Evolutionary conservation across 2,797 vertebrate genomes (phyloP), one percentile per base, ranked within the genome.

Genomic region (Odontamblyopus lacepedii): DNA sequence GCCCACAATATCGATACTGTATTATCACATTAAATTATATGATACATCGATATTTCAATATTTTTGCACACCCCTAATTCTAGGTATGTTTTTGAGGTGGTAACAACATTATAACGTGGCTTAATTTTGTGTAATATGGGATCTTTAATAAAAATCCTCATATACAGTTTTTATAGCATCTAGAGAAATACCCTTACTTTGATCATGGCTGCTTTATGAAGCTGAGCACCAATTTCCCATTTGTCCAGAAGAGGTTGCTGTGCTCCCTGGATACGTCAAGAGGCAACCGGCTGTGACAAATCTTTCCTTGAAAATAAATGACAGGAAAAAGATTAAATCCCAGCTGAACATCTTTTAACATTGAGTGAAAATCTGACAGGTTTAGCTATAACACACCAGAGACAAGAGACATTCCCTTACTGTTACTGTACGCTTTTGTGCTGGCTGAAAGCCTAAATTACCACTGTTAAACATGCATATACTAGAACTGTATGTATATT

Each of bases 191-290:
- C 71, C 69, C 74, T 81, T 77, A 67, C 66, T 29, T 59, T 12
- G 63, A 55, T 72, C 74, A 1, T 27, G 51, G 0, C 13, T 67
- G 29, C 67, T 64, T 63, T 71, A 63, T 44, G 6, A 61, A 51
- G 48, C 50, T 53, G 30, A 73, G 51, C 85, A 82, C 69, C 67
- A 61, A 55, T 77, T 85, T 87, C 86, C 77, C 65, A 48, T 89
- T 84, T 84, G 88, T 83, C 93, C 94, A 94, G 92, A 80, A 93
- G 93, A 94, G 92, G 94, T 67, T 89, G 87, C 91, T 92, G 87
- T 92, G 82, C 86, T 91, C 85, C 87, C 87, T 90, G 83, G 53
- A 74, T 81, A 83, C 66, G 80, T 67, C 60, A 84, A 72, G 60
- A 3, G 35, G 73, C 2, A 30, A 71, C 32, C 13, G 19, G 9